A percentile compares a stretch with the other conserved stretches of the same genome.
These are phyloP conservation scores for Ispidina lecontei DNA, from an alignment of 2,797 vertebrate genomes.

Conservation along the genomic window DNA sequence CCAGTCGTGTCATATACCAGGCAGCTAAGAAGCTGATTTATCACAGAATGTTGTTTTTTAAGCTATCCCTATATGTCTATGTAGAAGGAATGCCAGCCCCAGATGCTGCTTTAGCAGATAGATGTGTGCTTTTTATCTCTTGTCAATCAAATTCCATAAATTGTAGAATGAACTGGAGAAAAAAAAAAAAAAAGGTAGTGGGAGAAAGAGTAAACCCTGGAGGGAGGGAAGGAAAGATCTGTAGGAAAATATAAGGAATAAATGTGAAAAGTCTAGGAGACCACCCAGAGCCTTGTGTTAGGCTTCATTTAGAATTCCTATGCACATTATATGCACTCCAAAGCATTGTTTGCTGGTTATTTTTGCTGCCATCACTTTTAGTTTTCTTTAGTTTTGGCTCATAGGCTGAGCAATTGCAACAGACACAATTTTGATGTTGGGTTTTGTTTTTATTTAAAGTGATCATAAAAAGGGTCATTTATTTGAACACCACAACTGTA, in stretches of 20 bases:
- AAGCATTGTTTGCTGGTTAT: not conserved
- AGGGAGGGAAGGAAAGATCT: slow-evolving; percentile 13
- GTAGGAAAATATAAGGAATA: not conserved
- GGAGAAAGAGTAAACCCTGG: not conserved
- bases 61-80: not conserved
- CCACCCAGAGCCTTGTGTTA: not conserved
- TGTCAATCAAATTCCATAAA: slow-evolving; percentile 51
- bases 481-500: not conserved
- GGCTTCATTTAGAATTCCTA: not conserved
- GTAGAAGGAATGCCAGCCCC: not conserved
- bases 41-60: not conserved
- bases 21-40: not conserved
- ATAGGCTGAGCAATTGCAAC: not conserved
- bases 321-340: not conserved
- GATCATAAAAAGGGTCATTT: not conserved
- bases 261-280: not conserved
- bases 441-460: not conserved
- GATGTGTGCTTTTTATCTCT: not conserved
- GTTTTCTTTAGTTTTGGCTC: not conserved
- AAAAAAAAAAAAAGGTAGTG: not conserved
- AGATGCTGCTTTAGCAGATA: slow-evolving; percentile 5
- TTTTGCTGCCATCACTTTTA: not conserved
- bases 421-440: not conserved
- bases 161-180: not conserved
- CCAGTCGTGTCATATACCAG: not conserved